Evolutionary conservation across 1,140 invertebrate genomes (phyloP).

Genomic region (Lucilia cuprina): DNA sequence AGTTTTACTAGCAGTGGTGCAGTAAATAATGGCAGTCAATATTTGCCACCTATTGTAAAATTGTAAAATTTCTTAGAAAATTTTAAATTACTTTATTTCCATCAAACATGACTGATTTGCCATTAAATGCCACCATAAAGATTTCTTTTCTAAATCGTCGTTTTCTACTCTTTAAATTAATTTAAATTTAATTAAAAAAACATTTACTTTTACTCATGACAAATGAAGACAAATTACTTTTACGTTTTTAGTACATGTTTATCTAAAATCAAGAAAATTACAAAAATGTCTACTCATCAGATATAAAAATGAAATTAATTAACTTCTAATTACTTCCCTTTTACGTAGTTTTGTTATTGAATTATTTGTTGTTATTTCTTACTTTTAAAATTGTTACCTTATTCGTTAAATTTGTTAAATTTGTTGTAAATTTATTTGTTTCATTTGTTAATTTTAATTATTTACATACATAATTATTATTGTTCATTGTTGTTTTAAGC

Average conservation of each 20-base stretch:
- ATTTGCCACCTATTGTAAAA: constrained; percentile 49
- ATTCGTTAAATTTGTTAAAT: neutral
- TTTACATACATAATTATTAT: constrained; percentile 19
- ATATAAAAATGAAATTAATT: neutral
- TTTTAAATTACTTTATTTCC: neutral
- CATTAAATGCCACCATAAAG: constrained; percentile 23
- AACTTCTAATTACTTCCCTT: neutral
- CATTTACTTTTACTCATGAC: neutral
- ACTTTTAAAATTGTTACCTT: neutral
- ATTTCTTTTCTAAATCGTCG: neutral
- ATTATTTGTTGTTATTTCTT: neutral
- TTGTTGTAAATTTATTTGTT: constrained; percentile 22
- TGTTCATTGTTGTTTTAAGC: constrained; percentile 1
- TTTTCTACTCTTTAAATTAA: neutral
- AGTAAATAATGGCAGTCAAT: constrained; percentile 39
- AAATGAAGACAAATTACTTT: neutral
- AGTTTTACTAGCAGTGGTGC: neutral
- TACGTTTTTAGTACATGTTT: neutral
- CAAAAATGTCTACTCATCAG: neutral
- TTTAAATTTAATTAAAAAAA: constrained; percentile 20
- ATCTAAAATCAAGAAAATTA: neutral
- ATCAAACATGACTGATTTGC: constrained; percentile 38
- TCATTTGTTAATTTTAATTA: neutral
- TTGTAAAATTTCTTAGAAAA: constrained; percentile 30
- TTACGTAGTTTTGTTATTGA: neutral